Base-by-base conservation (phyloP, 2,113 vertebrate species). In the Neolamprologus longior region DNA sequence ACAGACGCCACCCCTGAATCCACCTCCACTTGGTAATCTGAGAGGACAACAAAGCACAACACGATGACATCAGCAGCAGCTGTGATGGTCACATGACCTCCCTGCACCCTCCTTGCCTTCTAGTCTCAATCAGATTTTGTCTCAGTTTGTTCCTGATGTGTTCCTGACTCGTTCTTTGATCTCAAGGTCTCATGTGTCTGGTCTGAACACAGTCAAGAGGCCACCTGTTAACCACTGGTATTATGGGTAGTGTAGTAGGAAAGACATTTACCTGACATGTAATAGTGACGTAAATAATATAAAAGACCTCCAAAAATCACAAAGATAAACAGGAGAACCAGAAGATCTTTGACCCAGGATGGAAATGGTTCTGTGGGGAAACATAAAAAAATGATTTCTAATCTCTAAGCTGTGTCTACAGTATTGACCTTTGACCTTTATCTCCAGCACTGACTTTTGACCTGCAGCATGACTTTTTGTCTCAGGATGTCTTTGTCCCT, bases 391-490 rank as follows among this genome's bases (percentile, higher is more conserved):
- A 55, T 13, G 5, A 55, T 4, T 24, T 55, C 21, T 26, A 12
- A 12, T 9, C 17, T 52, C 50, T n/a, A 1, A n/a, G 0, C 54
- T 55, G 10, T 1, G 12, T 24, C 53, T 7, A 55, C 21, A 55
- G 11, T 7, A 55, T 12, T 55, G 53, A 24, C n/a, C 3, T 54
- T 3, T 21, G 52, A 54, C 52, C 10, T 54, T n/a, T 28, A 28
- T 28, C 28, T 28, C 28, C 37, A 40, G 37, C 37, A 40, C 37
- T 0, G 0, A 40, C 37, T 0, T 40, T 40, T 40, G 37, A 40
- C 37, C 10, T 40, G 40, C 40, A 42, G 40, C 40, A 42, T 0
- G 0, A 42, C 40, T 13, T 42, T 42, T 0, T 5, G 0, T 40
- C 0, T 40, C 5, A 40, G 45, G 45, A 47, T 54, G 53, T 54